These are phyloP conservation scores for Perodicticus potto DNA, from an alignment of 2,797 vertebrate species.

Conservation along the genomic window DNA sequence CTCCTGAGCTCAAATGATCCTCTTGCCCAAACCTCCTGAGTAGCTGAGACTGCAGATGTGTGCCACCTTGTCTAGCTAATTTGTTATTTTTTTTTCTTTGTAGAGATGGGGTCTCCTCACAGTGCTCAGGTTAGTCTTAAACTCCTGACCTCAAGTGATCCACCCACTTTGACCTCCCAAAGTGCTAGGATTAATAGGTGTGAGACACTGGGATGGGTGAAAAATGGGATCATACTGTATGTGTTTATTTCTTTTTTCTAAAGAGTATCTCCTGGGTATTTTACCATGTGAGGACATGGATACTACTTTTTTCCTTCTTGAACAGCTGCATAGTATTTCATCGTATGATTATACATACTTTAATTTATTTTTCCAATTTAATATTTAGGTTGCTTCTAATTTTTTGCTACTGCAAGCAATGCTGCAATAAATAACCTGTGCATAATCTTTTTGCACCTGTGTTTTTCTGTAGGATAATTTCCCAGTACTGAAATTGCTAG, in stretches of 20 bases:
- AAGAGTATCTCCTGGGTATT: constrained; percentile 7
- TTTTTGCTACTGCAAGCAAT: constrained; percentile 67
- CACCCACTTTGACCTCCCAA: not conserved
- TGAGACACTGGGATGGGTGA: accelerated
- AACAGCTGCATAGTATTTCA: constrained; percentile 57
- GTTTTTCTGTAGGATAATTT: constrained; percentile 68
- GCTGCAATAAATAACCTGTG: constrained; percentile 42
- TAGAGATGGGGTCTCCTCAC: not conserved
- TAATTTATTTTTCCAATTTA: constrained; percentile 65
- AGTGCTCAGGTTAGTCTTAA: not conserved
- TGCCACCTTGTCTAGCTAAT: not conserved
- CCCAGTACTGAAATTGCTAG: constrained; percentile 47
- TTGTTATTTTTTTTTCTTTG: not conserved
- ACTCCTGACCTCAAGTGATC: not conserved
- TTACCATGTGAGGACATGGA: constrained; percentile 12
- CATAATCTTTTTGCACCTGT: constrained; percentile 67
- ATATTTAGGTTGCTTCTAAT: constrained; percentile 50
- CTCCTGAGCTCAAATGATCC: not conserved
- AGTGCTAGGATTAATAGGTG: not conserved
- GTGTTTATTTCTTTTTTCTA: not conserved
- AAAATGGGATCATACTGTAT: constrained; percentile 1
- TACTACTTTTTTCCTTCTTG: constrained; percentile 47
- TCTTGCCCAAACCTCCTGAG: not conserved
- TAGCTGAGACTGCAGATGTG: not conserved
- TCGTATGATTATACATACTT: not conserved